Evolutionary conservation across 2,888 invertebrate genomes (phyloP), one percentile per base, ranked within the genome.

Genomic region (Boloria selene): DNA sequence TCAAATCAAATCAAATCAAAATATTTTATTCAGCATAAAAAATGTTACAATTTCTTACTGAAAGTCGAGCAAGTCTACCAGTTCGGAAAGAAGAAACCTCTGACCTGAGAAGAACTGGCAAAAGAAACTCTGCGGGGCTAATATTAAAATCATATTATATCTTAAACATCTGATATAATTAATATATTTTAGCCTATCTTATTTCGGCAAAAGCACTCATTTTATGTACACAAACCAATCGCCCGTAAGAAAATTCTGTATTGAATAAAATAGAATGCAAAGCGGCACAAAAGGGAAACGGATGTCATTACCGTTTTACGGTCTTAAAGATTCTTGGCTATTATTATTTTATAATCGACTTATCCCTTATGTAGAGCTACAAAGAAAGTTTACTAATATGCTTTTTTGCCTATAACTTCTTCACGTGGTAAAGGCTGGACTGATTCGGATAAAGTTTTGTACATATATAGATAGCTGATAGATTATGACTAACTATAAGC

Each of bases 241-340:
- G 31, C 22, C 51, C 45, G n/a, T 47, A 58, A 58, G 58, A 55
- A 65, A 62, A 68, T 60, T 51, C 14, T 50, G 13, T 60, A 65
- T 65, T 68, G 65, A 70, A 65, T 68, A 68, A 70, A 65, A 68
- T 56, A 65, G 62, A 52, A 68, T 22, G 68, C 56, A 61, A 63
- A 55, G 62, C 61, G 55, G 60, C 55, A 47, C 63, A 59, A 54
- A 63, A 55, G 22, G 62, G 51, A 45, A 58, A 49, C 70, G 70
- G 70, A 70, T 63, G 65, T 63, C 65, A 68, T 70, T 70, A 70
- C 70, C 70, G 70, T 59, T 61, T 51, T 45, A 31, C 44, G 42
- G 60, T 44, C 59, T 59, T 45, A 61, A 53, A 53, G 26, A 26
- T 52, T 60, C 60, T 22, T 18, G 18, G 61, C 52, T 52, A 52